Evolutionary conservation across 2,888 invertebrate genomes (phyloP).

Genomic region (Zygogramma bicolorata): DNA sequence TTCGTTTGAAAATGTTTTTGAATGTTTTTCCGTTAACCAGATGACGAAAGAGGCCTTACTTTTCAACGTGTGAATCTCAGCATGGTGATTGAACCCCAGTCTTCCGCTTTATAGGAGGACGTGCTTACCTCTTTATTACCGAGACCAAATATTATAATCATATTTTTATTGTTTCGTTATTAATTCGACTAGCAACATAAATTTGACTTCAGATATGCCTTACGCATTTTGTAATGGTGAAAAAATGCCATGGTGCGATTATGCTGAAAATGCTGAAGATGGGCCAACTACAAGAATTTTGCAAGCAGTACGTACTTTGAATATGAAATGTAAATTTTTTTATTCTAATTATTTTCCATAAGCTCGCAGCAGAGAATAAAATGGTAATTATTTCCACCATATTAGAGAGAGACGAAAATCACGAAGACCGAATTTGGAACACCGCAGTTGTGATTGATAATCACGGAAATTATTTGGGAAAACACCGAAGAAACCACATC

Average conservation of each 20-base stretch:
- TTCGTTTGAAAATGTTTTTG: no score
- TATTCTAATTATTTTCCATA: not conserved
- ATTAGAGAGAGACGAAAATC: constrained; percentile 86
- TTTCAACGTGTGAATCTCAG: no score
- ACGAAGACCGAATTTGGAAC: constrained; percentile 92
- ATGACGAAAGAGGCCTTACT: no score
- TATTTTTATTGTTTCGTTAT: no score
- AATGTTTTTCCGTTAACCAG: no score
- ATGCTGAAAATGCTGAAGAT: constrained; percentile 87
- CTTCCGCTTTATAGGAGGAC: no score
- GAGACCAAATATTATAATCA: no score
- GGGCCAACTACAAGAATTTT: constrained; percentile 89
- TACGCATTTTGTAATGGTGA: constrained; percentile 97
- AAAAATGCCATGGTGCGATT: constrained; percentile 93
- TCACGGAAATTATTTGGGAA: constrained; percentile 88
- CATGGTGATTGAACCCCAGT: no score
- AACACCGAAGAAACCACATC: constrained; percentile 97
- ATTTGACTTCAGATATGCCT: constrained; percentile 84
- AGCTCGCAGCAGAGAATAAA: constrained; percentile 69
- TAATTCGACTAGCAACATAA: no score
- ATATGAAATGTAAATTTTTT: constrained; percentile 18
- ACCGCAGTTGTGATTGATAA: constrained; percentile 93
- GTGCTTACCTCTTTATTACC: no score
- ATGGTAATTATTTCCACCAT: constrained; percentile 97
- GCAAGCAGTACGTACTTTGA: constrained; percentile 67